A percentile compares a stretch with the other conserved stretches of the same genome.
Conservation (phyloP, 2,797 vertebrate genomes). For the Jordanella pulchra region DNA sequence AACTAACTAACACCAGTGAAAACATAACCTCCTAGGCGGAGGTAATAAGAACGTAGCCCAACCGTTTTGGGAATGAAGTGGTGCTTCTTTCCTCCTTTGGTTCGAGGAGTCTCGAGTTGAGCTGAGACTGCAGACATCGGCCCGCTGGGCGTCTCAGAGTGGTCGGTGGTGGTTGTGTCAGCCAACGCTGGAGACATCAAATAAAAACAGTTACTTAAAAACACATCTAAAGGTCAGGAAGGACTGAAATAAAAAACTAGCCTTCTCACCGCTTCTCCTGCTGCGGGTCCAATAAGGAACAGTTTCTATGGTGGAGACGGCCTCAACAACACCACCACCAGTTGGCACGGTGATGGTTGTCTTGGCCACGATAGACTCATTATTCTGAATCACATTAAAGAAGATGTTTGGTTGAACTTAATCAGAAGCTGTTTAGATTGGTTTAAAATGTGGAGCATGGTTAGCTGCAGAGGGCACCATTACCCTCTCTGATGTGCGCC, state of each 20-base stretch:
- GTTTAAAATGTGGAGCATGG: slow-evolving; percentile 10
- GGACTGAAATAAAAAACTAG: not conserved
- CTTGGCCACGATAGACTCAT: slow-evolving; percentile 91
- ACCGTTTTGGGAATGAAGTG: slow-evolving; percentile 92
- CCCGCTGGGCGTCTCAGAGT: slow-evolving; percentile 76
- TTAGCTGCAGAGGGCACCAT: slow-evolving; percentile 55
- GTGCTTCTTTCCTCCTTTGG: slow-evolving; percentile 82
- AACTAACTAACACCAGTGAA: too few species aligned
- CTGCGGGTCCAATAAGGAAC: slow-evolving; percentile 83
- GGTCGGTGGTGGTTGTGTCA: slow-evolving; percentile 79
- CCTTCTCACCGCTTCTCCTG: slow-evolving; percentile 80
- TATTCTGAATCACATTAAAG: slow-evolving; percentile 74
- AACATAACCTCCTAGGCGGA: too few species aligned
- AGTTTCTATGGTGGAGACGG: slow-evolving; percentile 89
- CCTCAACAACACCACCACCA: slow-evolving; percentile 88
- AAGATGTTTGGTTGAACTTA: not conserved
- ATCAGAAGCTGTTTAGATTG: too few species aligned
- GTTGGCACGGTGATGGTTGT: slow-evolving; percentile 88
- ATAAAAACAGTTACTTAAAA: not conserved
- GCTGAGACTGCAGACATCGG: slow-evolving; percentile 52
- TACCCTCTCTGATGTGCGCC: slow-evolving; percentile 83
- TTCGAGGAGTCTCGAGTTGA: slow-evolving; percentile 71
- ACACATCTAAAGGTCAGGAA: not conserved
- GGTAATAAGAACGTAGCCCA: slow-evolving; percentile 18
- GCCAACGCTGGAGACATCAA: slow-evolving; percentile 73